Conservation (phyloP, 2,797 vertebrate genomes). For the Micromesistius poutassou region DNA sequence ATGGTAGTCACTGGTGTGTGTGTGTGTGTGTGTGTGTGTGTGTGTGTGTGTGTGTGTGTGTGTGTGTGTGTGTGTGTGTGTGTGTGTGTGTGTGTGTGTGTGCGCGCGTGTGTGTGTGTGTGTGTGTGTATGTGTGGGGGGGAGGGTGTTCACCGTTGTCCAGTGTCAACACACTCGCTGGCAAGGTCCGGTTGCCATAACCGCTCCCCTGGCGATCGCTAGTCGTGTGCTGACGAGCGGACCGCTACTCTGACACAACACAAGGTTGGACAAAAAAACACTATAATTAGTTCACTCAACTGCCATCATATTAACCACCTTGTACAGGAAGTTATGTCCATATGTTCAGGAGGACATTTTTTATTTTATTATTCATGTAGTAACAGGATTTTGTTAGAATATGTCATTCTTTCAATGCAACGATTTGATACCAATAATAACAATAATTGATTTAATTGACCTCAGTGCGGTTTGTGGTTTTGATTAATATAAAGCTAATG, state of each 20-base stretch:
- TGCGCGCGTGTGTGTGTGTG: neutral
- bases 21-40: no score
- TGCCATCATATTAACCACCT: neutral
- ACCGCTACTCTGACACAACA: slow-evolving; percentile 52
- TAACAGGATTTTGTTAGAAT: neutral
- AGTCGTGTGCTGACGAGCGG: slow-evolving; percentile 67
- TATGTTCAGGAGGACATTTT: neutral
- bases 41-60: no score
- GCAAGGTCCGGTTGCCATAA: slow-evolving; percentile 74
- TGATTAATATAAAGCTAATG: neutral
- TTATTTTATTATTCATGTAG: neutral
- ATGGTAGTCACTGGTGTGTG: neutral
- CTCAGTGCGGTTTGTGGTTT: neutral
- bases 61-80: no score
- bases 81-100: neutral
- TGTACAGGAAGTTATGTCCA: neutral
- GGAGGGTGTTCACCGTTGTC: slow-evolving; percentile 62
- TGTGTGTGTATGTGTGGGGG: no score
- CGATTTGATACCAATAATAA: neutral
- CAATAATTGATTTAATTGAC: neutral
- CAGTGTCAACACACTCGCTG: slow-evolving; percentile 69
- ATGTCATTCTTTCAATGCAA: neutral
- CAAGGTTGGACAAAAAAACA: slow-evolving; percentile 33
- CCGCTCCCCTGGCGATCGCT: slow-evolving; percentile 66
- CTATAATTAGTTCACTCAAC: neutral